Evolutionary conservation across 2,113 vertebrate genomes (phyloP), one percentile per base, ranked within the genome.

Genomic region (Phainopepla nitens): DNA sequence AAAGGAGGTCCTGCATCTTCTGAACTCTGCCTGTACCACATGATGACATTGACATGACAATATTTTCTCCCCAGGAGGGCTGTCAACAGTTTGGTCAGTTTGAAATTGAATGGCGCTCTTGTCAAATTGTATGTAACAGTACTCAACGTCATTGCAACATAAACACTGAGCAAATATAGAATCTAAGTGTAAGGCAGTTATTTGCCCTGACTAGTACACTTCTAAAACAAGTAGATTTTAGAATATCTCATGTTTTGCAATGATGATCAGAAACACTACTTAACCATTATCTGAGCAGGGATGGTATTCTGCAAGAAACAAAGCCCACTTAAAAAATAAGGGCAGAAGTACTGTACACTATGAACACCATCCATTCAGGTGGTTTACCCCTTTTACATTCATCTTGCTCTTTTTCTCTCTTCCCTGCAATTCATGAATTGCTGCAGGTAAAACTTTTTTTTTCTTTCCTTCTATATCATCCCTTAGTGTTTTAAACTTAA

Each of bases 41-140:
- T 2, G 39, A 39, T 39, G 12, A 39, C 39, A 39, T 39, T 39
- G 39, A 39, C 39, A 39, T 12, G 14, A 79, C 22, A 64, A 8
- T 18, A 18, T 23, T 35, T 45, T 54, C 66, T 85, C 31, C 61
- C 49, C 31, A 39, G 1, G 25, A 77, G 4, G 15, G 42, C 42
- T 39, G 51, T 13, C 82, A 71, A 19, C 35, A 66, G 25, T n/a
- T 53, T 20, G 21, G 23, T 31, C 15, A 79, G 41, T 68, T 90
- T 90, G 35, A 66, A 79, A 83, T 3, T 8, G 24, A 84, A 49
- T 0, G 1, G n/a, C 0, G 0, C 11, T 58, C 35, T 39, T 85
- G 61, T n/a, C 35, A 83, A 85, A 23, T 35, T 27, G 5, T 27
- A 39, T 0, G 0, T 47, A 35, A 22, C 78, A 85, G 18, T 68